These are phyloP conservation scores for Dasysyrphus albostriatus DNA, from an alignment of 2,888 invertebrate species.

Conservation along the genomic window DNA sequence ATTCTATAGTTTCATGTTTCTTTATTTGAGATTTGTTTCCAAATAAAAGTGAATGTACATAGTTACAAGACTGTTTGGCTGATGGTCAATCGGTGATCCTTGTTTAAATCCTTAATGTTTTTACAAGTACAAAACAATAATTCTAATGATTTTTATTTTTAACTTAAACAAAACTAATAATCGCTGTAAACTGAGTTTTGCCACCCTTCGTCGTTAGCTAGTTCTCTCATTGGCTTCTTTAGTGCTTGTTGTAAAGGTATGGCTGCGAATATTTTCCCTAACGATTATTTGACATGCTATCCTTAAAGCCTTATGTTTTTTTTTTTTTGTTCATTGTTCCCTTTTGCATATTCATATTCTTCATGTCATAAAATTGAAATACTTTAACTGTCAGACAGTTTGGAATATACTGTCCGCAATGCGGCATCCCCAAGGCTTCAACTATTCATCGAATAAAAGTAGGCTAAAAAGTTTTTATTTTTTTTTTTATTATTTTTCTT, in stretches of 20 bases:
- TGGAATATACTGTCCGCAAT: constrained; percentile 67
- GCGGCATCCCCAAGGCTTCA: constrained; percentile 60
- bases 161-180: too few relatives aligned
- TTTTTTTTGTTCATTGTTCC: constrained; percentile 24
- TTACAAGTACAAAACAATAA: too few relatives aligned
- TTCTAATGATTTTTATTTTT: too few relatives aligned
- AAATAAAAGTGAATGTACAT: too few relatives aligned
- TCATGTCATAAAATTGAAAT: constrained; percentile 60
- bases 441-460: constrained; percentile 52
- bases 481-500: background rate
- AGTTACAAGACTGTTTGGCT: too few relatives aligned
- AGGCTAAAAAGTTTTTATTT: constrained; percentile 44
- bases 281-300: constrained; percentile 56
- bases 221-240: background rate
- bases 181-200: background rate
- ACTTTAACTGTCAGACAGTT: constrained; percentile 54
- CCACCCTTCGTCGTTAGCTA: background rate
- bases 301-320: constrained; percentile 20
- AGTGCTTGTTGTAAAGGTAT: background rate
- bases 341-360: constrained; percentile 50
- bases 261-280: background rate
- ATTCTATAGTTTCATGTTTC: too few relatives aligned
- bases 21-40: too few relatives aligned
- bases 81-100: too few relatives aligned
- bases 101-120: too few relatives aligned